phyloP scores from a whole-genome alignment of 2,113 vertebrate genomes.

The Sphaerodactylus townsendi region DNA sequence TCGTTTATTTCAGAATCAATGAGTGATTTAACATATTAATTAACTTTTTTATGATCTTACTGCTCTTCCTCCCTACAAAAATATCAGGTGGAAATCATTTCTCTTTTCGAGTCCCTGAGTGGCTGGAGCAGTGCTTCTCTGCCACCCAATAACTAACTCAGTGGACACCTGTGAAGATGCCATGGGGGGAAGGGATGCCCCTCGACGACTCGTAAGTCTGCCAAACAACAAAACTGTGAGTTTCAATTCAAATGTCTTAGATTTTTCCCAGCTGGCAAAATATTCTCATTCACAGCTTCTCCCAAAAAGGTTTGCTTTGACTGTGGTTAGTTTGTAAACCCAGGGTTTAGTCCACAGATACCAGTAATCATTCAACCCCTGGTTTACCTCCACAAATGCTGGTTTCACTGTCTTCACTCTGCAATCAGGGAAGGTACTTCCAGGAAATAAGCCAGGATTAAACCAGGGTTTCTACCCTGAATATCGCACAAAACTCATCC shows the following conservation, averaged over 20 bases:
- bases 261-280: neutral
- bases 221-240: neutral
- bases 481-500: no score
- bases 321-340: no score
- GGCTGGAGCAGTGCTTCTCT: neutral
- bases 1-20: neutral
- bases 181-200: neutral
- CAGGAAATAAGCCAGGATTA: no score
- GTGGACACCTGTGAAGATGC: neutral
- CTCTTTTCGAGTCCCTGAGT: slow-evolving; percentile 3
- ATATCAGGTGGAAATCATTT: neutral
- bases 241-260: neutral
- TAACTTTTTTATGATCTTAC: slow-evolving; percentile 31
- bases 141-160: neutral
- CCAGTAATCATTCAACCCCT: no score
- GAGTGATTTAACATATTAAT: slow-evolving; percentile 6
- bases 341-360: no score
- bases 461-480: no score
- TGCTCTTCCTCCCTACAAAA: neutral
- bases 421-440: no score
- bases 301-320: neutral
- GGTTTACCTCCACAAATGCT: no score
- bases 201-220: neutral
- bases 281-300: neutral
- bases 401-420: no score